phyloP scores from a whole-genome alignment of 2,888 invertebrate genomes.

The Platycheirus rosarum region DNA sequence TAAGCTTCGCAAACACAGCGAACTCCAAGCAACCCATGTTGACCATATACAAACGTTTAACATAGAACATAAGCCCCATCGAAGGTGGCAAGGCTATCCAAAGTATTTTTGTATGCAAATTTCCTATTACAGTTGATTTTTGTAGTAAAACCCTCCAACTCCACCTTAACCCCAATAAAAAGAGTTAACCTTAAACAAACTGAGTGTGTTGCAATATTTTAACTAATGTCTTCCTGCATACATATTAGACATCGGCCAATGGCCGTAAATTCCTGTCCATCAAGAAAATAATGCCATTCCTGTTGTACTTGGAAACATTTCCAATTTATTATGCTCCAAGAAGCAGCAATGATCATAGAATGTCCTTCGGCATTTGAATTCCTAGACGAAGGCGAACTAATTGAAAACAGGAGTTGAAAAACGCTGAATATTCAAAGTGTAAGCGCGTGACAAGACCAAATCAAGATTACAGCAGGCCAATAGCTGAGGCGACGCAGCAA shows the following conservation, averaged over 20 bases:
- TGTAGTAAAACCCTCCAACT: conserved; percentile 36
- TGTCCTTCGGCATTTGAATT: conserved; percentile 52
- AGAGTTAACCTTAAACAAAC: conserved; percentile 34
- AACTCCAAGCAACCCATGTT: conserved; percentile 3
- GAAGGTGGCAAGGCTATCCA: conserved; percentile 28
- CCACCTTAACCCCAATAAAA: conserved; percentile 55
- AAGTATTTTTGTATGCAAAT: conserved; percentile 61
- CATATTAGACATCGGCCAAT: conserved; percentile 51
- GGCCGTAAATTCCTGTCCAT: conserved; percentile 33
- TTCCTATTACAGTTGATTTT: conserved; percentile 15
- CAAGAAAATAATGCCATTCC: conserved; percentile 38
- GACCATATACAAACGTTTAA: conserved; percentile 13
- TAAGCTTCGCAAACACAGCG: conserved; percentile 5
- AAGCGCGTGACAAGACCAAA: conserved; percentile 65
- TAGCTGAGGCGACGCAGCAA: background rate
- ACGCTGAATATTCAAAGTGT: conserved; percentile 48
- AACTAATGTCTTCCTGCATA: conserved; percentile 57
- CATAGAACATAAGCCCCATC: background rate
- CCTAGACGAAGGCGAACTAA: conserved; percentile 1
- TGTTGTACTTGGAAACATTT: conserved; percentile 19
- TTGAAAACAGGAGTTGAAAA: conserved; percentile 41
- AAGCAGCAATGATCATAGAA: conserved; percentile 48
- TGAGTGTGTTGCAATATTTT: conserved; percentile 43
- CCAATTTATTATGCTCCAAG: conserved; percentile 53
- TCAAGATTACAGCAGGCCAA: conserved; percentile 42